A percentile compares a stretch with the other conserved stretches of the same genome.
phyloP scores from a whole-genome alignment of 2,113 vertebrate genomes.

The Tursiops truncatus region DNA sequence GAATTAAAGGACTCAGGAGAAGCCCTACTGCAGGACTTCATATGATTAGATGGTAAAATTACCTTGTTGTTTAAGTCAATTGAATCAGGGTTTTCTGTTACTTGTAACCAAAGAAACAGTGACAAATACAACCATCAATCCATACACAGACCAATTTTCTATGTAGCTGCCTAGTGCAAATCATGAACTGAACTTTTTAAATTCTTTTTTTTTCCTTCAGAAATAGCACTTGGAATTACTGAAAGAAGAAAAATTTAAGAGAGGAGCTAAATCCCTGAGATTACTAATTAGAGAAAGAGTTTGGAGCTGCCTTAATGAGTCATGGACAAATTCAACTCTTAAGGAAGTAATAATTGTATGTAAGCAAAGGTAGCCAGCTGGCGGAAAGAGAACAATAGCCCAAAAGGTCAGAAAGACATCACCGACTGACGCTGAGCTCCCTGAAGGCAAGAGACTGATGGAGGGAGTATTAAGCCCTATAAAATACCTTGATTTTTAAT shows the following conservation, averaged over 20 bases:
- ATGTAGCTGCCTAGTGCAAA: not conserved
- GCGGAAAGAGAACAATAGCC: not conserved
- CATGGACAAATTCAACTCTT: not conserved
- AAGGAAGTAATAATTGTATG: not conserved
- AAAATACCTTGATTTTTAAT: not conserved
- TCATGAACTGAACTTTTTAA: not conserved
- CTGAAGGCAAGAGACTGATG: not conserved
- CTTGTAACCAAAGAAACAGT: not conserved
- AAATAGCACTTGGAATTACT: not conserved
- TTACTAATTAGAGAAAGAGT: conserved; percentile 23
- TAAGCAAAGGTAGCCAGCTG: not conserved
- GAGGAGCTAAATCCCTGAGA: not conserved
- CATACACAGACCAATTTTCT: not conserved
- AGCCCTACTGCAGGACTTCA: not conserved
- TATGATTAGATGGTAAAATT: not conserved
- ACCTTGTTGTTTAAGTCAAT: not conserved
- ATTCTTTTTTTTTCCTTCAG: not conserved
- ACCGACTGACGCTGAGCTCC: not conserved
- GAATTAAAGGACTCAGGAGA: not conserved
- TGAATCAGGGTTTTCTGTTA: not conserved
- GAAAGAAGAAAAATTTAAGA: not conserved
- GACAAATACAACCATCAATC: not conserved
- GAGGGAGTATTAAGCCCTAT: not conserved
- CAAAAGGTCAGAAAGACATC: not conserved
- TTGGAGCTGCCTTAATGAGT: not conserved